A percentile compares a stretch with the other conserved stretches of the same genome.
phyloP scores from a whole-genome alignment of 2,888 invertebrate species.

The Acrocyrtus sp. region DNA sequence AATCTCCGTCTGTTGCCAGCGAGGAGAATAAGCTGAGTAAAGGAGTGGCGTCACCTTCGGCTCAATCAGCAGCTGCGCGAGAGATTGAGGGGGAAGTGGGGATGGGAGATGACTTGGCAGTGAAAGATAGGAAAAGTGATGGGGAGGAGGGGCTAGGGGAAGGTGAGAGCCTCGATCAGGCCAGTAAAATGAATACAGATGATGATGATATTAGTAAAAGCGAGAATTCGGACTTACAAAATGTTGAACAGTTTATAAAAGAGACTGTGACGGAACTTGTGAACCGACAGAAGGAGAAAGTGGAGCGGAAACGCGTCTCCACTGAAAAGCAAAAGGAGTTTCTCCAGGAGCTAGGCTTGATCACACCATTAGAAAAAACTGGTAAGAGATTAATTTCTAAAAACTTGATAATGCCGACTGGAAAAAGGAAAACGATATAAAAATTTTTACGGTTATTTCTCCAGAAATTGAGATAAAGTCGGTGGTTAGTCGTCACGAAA shows the following conservation, averaged over 20 bases:
- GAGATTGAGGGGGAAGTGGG: background rate
- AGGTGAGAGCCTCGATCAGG: constrained; percentile 17
- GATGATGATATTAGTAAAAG: constrained; percentile 23
- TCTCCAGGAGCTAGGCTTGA: constrained; percentile 52
- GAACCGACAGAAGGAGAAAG: constrained; percentile 34
- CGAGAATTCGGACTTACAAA: constrained; percentile 43
- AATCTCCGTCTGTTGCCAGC: too few relatives aligned
- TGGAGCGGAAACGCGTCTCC: constrained; percentile 25
- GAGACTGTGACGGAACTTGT: constrained; percentile 52
- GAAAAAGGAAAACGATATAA: background rate
- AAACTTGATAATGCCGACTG: too few relatives aligned
- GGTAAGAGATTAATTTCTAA: constrained; percentile 32
- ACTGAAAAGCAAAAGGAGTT: constrained; percentile 51
- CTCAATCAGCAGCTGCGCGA: background rate
- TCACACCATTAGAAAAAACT: constrained; percentile 54
- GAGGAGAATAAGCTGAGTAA: too few relatives aligned
- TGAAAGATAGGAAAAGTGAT: constrained; percentile 17
- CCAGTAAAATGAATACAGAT: constrained; percentile 20
- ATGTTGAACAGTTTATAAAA: constrained; percentile 51
- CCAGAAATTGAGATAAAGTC: constrained; percentile 58
- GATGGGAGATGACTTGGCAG: constrained; percentile 2
- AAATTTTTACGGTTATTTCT: background rate
- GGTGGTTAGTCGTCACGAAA: constrained; percentile 55
- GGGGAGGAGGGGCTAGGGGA: constrained; percentile 42
- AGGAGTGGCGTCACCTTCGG: too few relatives aligned